Evolutionary conservation across 2,888 invertebrate species (phyloP), one percentile per base, ranked within the genome.

Genomic region (Tipula helvola): DNA sequence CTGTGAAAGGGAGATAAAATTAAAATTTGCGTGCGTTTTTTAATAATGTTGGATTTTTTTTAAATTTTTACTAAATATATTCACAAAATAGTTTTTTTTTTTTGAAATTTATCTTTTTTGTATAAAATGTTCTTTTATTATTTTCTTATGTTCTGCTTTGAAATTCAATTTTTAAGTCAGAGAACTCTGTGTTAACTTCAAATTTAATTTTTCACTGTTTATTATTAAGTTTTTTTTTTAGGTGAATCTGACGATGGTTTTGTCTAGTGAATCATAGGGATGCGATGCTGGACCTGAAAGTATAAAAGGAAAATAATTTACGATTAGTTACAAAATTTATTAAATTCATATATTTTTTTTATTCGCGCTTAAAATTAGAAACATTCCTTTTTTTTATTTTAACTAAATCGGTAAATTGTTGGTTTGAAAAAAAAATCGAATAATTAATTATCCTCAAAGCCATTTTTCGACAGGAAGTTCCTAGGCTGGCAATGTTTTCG

Each of bases 91-190:
- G 3, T 71, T 10, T 28, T 71, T 71, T 28, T 28, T 71, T 71
- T 71, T 71, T 71, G 71, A 71, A 71, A 71, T 71, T 71, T 71
- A n/a, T 28, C 71, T 71, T 28, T 71, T 71, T 71, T 18, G 18
- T 71, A 71, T 71, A 71, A 71, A 71, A 71, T 71, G 71, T 71
- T 71, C 71, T 71, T 71, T 71, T 71, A 71, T 71, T 71, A 71
- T 71, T 71, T 71, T 71, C 71, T 18, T 71, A 71, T 71, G 71
- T 71, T 71, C 71, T 71, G 71, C 71, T 28, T 71, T 28, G 71
- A 28, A 71, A 71, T 71, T 71, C 71, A 71, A 71, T 71, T 71
- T 71, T 71, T 71, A 71, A 71, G 71, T 71, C 71, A 71, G 71
- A 71, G 71, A 71, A 71, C 71, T 71, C 71, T 71, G 71, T 71